These are phyloP conservation scores for Lutraria lutraria DNA, from an alignment of 2,888 invertebrate species.

Conservation along the genomic window DNA sequence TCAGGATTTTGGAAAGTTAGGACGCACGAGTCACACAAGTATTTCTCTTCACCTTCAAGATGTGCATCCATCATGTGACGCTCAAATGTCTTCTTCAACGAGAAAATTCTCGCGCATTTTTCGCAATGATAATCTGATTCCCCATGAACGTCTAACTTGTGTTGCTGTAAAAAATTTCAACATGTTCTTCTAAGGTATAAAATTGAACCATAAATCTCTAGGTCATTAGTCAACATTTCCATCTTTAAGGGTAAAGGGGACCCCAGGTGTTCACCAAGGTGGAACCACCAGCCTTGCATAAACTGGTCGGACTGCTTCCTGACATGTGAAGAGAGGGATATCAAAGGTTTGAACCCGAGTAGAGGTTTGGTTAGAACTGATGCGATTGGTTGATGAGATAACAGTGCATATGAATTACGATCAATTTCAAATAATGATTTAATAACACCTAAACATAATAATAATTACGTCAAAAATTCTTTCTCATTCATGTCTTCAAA, in stretches of 20 bases:
- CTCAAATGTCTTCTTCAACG: conserved; percentile 57
- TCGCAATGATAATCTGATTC: conserved; percentile 63
- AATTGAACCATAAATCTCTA: background rate
- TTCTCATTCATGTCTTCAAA: too few relatives aligned
- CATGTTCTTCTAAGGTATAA: background rate
- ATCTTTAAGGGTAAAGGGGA: background rate
- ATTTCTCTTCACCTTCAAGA: conserved; percentile 50
- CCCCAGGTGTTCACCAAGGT: too few relatives aligned
- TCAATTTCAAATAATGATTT: too few relatives aligned
- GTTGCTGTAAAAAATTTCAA: conserved; percentile 48
- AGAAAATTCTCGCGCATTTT: conserved; percentile 65
- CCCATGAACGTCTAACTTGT: conserved; percentile 59
- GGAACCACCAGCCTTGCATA: too few relatives aligned
- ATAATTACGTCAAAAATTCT: too few relatives aligned
- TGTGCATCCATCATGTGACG: conserved; percentile 66
- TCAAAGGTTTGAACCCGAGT: too few relatives aligned
- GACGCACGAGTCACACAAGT: conserved; percentile 66
- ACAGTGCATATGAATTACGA: too few relatives aligned
- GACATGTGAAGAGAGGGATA: too few relatives aligned
- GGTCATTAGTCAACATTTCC: background rate
- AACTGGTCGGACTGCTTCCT: too few relatives aligned
- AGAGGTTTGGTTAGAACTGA: too few relatives aligned
- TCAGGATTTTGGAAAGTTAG: conserved; percentile 49
- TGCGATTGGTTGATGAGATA: too few relatives aligned
- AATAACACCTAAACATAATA: too few relatives aligned